Evolutionary conservation across 2,113 vertebrate genomes (phyloP).

Genomic region (Hemichromis elongatus): DNA sequence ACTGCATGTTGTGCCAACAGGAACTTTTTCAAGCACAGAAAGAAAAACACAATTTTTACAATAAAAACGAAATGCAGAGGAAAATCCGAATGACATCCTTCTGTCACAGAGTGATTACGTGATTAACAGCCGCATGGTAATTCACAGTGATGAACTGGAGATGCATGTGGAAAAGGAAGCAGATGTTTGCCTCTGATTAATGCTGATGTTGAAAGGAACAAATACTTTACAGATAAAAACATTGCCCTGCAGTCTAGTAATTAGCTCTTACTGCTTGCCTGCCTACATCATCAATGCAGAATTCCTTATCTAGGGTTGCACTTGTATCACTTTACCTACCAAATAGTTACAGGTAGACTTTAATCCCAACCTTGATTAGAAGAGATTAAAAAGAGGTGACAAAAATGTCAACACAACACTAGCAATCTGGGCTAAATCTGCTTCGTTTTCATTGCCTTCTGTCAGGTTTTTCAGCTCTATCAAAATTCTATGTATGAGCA

Average conservation of each 20-base stretch:
- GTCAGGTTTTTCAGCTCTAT: not conserved
- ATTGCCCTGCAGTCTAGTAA: not conserved
- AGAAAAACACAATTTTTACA: not conserved
- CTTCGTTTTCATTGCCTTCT: not conserved
- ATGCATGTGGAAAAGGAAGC: not conserved
- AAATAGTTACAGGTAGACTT: not conserved
- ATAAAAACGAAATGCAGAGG: not conserved
- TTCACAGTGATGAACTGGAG: not conserved
- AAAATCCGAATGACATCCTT: not conserved
- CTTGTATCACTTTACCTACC: not conserved
- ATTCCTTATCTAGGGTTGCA: not conserved
- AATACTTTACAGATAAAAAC: not conserved
- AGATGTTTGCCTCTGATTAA: constrained; percentile 24
- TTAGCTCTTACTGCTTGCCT: not conserved
- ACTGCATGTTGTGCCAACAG: not conserved
- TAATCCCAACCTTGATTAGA: not conserved
- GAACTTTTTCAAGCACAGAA: not conserved
- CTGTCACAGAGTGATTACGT: not conserved
- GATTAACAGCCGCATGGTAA: constrained; percentile 18
- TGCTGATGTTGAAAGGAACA: not conserved
- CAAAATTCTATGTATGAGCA: not conserved
- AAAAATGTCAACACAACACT: not conserved
- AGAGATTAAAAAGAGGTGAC: not conserved
- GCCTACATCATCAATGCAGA: not conserved
- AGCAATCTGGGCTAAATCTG: not conserved